Base-by-base conservation (phyloP, 2,888 invertebrate genomes). In the Geophilus truncorum region DNA sequence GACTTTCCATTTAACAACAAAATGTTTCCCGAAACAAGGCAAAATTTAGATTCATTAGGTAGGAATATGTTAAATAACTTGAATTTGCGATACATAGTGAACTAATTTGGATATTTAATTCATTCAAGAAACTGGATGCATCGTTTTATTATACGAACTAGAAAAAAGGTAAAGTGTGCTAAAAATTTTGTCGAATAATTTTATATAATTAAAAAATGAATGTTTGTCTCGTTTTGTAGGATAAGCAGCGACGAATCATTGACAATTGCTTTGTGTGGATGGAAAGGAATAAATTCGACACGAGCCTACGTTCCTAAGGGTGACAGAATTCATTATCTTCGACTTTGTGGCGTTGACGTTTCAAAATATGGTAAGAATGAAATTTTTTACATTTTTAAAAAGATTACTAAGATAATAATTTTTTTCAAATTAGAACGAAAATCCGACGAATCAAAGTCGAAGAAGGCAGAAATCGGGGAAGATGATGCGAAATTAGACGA, bases 251-350 rank as follows among this genome's bases (percentile, higher is more conserved):
- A 57, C 6, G 80, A 80, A 25, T 28, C 82, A 18, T 86, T 89
- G 45, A 86, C 87, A 40, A 88, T 96, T 78, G 90, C 91, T 45
- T 88, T 95, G 82, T 95, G 94, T 77, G 97, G 97, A 0, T 98
- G 98, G 97, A 91, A 94, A 82, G 97, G 97, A 4, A 93, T 92
- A 12, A 91, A 92, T 82, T 94, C 96, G 0, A 88, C 97, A 23
- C 90, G 96, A 18, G 95, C 95, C 0, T 98, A 97, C 88, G 93
- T 97, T 36, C 92, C 95, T 28, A 90, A 92, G 32, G 91, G 92
- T 81, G 96, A 95, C 86, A 92, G 95, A 0, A 90, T 95, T 23
- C 98, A 98, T 87, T 94, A 94, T 84, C 88, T 98, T 77, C 88
- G 97, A 10, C 88, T 98, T 70, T 89, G 96, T 83, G 96, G 95